Conservation (phyloP, 2,888 invertebrate genomes). For the Noctua pronuba region DNA sequence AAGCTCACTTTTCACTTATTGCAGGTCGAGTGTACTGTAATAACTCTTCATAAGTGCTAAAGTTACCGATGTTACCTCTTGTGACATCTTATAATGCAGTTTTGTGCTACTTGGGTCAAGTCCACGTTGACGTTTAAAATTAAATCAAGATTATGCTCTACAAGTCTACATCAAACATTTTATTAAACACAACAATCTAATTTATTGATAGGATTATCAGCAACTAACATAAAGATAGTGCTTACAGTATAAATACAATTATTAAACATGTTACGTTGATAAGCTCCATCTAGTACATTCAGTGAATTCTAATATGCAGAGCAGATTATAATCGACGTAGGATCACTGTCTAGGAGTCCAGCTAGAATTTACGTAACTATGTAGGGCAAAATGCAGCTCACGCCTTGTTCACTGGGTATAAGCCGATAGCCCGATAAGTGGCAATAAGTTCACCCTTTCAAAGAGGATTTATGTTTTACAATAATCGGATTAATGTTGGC, state of each 20-base stretch:
- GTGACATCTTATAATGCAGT: no score
- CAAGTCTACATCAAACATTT: constrained; percentile 2
- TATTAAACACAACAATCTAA: not conserved
- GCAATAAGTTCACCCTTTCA: constrained; percentile 6
- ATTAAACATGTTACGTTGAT: constrained; percentile 13
- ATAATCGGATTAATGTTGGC: constrained; percentile 32
- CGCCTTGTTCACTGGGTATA: not conserved
- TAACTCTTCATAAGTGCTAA: no score
- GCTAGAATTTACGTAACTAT: constrained; percentile 7
- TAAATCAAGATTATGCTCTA: not conserved
- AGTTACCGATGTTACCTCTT: no score
- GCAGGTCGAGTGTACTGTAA: no score
- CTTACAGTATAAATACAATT: constrained; percentile 12
- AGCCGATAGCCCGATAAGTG: constrained; percentile 29
- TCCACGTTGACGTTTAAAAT: not conserved
- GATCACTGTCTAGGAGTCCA: not conserved
- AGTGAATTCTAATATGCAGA: constrained; percentile 14
- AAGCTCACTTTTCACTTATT: no score
- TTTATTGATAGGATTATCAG: constrained; percentile 32
- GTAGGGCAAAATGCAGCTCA: not conserved
- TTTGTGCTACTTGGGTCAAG: no score
- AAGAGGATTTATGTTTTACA: constrained; percentile 23
- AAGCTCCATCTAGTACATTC: not conserved
- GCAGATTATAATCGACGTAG: not conserved
- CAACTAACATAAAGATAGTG: constrained; percentile 16